phyloP scores from a whole-genome alignment of 2,888 invertebrate species.

The Synergus umbraculus region DNA sequence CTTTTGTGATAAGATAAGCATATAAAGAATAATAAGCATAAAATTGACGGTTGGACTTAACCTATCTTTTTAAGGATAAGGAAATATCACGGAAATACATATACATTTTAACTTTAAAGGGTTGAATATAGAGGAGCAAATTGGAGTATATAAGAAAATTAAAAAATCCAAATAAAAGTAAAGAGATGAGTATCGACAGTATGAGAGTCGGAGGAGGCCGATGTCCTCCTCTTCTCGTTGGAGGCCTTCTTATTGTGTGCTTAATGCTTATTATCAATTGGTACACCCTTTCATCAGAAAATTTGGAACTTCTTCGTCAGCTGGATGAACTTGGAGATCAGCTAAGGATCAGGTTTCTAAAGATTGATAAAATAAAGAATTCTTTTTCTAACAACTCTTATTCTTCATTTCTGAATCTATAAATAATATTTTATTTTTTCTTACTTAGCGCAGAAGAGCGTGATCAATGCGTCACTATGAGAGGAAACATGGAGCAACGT shows the following conservation, averaged over 20 bases:
- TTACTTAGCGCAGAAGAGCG: conserved; percentile 71
- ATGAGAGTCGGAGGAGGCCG: conserved; percentile 76
- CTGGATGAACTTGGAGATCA: conserved; percentile 74
- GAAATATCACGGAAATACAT: background rate
- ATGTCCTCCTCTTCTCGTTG: conserved; percentile 74
- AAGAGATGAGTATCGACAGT: conserved; percentile 71
- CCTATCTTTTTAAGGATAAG: background rate
- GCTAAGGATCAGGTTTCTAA: conserved; percentile 69
- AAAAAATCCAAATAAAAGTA: background rate
- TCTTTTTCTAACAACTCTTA: background rate
- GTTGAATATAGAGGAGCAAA: background rate
- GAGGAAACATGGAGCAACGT: conserved; percentile 64
- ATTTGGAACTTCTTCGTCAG: conserved; percentile 71
- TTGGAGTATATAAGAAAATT: background rate
- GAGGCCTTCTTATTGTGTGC: conserved; percentile 70
- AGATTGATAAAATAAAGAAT: background rate
- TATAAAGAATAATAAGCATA: too few species aligned
- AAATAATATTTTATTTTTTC: conserved; percentile 21
- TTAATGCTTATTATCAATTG: conserved; percentile 74
- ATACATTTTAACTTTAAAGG: too few species aligned
- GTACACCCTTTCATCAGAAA: conserved; percentile 74
- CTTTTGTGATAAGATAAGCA: background rate
- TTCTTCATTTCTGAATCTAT: background rate
- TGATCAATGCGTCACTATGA: conserved; percentile 70
- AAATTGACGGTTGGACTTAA: background rate